A percentile compares a stretch with the other conserved stretches of the same genome.
These are phyloP conservation scores for Andricus grossulariae DNA, from an alignment of 1,140 invertebrate genomes.

Conservation along the genomic window DNA sequence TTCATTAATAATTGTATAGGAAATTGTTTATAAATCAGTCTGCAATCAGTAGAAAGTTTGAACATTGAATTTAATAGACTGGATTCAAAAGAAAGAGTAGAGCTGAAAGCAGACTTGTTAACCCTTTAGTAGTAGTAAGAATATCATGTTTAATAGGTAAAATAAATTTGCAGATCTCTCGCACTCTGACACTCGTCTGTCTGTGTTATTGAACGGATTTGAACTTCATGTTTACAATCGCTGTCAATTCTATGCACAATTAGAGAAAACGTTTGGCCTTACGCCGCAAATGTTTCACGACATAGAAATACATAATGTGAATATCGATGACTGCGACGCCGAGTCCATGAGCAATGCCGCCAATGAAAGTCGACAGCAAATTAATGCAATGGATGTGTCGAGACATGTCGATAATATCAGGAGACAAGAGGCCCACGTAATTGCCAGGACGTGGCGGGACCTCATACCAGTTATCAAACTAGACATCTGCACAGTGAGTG, in stretches of 20 bases:
- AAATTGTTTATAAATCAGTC: too few relatives aligned
- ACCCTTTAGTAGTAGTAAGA: too few relatives aligned
- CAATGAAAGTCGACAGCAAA: conserved; percentile 80
- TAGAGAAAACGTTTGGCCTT: conserved; percentile 93
- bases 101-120: too few relatives aligned
- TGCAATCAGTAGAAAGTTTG: too few relatives aligned
- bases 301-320: conserved; percentile 65
- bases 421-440: conserved; percentile 76
- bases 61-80: too few relatives aligned
- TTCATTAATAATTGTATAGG: too few relatives aligned
- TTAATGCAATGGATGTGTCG: conserved; percentile 78
- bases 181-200: conserved; percentile 95
- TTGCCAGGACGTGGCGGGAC: conserved; percentile 94
- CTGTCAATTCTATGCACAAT: conserved; percentile 89
- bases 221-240: conserved; percentile 98
- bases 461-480: conserved; percentile 98
- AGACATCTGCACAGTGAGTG: conserved; percentile 88
- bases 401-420: conserved; percentile 71
- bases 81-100: too few relatives aligned
- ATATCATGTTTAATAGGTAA: conserved; percentile 31
- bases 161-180: conserved; percentile 86
- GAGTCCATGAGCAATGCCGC: conserved; percentile 72
- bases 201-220: conserved; percentile 95
- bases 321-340: conserved; percentile 67
- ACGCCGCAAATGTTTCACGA: conserved; percentile 85